Evolutionary conservation across 2,797 vertebrate species (phyloP).

Genomic region (Gymnothorax reevesii): DNA sequence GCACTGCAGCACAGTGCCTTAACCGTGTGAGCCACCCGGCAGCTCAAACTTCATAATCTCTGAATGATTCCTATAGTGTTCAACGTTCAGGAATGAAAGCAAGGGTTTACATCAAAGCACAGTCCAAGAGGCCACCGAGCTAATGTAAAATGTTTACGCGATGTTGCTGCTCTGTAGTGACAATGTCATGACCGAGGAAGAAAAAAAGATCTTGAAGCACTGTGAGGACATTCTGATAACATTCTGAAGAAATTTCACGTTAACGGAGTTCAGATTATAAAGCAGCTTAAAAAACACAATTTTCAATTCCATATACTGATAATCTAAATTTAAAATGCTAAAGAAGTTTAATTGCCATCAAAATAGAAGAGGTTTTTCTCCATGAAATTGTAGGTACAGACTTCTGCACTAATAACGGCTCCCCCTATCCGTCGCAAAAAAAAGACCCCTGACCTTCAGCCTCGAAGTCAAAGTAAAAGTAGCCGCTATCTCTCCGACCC

Average conservation of each 20-base stretch:
- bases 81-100: not conserved
- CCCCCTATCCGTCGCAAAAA: not conserved
- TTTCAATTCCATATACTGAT: not conserved
- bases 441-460: not conserved
- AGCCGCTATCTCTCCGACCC: not conserved
- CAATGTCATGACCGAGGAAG: not conserved
- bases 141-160: not conserved
- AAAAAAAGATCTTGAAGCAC: no score
- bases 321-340: not conserved
- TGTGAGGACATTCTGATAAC: no score
- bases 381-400: slow-evolving; percentile 11
- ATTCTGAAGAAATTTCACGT: no score
- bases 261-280: no score
- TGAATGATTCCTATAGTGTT: not conserved
- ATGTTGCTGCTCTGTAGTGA: not conserved
- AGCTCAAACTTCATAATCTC: not conserved
- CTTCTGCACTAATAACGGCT: not conserved
- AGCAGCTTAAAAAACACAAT: not conserved
- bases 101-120: not conserved
- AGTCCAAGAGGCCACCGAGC: not conserved
- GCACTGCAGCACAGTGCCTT: no score
- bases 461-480: slow-evolving; percentile 10
- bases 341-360: slow-evolving; percentile 2
- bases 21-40: no score
- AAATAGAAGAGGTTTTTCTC: slow-evolving; percentile 2